Percentiles rank a stretch among this genome's conserved stretches.
phyloP scores from a whole-genome alignment of 2,888 invertebrate genomes.

The Balanococcus diminutus region DNA sequence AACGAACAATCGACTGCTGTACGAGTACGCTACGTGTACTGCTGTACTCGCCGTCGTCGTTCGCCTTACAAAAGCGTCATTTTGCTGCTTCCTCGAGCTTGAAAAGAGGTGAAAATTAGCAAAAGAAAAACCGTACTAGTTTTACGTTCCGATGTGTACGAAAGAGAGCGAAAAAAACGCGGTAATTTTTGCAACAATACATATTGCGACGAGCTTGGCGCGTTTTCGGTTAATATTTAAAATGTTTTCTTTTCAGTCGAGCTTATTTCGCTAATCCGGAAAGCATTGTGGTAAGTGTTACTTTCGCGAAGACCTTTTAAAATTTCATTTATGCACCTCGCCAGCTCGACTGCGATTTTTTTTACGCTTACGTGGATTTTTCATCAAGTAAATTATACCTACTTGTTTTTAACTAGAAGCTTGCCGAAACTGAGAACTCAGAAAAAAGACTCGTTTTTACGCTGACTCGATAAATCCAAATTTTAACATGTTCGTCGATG shows the following conservation, averaged over 20 bases:
- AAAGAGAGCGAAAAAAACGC: neutral
- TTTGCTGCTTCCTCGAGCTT: slow-evolving; percentile 10
- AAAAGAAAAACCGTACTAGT: neutral
- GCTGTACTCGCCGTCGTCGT: neutral
- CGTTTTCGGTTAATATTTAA: slow-evolving; percentile 33
- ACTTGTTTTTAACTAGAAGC: neutral
- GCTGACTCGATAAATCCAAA: no score
- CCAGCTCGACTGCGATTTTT: neutral
- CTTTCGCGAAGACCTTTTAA: slow-evolving; percentile 8
- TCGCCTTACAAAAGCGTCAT: neutral
- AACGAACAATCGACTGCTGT: neutral
- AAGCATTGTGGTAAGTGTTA: slow-evolving; percentile 24
- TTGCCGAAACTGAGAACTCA: neutral
- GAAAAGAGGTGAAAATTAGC: slow-evolving; percentile 30
- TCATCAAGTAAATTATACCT: neutral
- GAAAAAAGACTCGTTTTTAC: no score
- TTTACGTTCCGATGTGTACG: neutral
- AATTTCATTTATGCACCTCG: neutral
- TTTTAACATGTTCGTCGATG: neutral
- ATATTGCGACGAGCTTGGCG: slow-evolving; percentile 12
- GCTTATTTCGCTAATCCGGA: slow-evolving; percentile 38
- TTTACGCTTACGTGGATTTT: neutral
- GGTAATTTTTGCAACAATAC: neutral
- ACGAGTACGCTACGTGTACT: neutral
- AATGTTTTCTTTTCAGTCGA: slow-evolving; percentile 15